These are phyloP conservation scores for Elaphurus davidianus DNA, from an alignment of 2,113 vertebrate species.

Conservation along the genomic window DNA sequence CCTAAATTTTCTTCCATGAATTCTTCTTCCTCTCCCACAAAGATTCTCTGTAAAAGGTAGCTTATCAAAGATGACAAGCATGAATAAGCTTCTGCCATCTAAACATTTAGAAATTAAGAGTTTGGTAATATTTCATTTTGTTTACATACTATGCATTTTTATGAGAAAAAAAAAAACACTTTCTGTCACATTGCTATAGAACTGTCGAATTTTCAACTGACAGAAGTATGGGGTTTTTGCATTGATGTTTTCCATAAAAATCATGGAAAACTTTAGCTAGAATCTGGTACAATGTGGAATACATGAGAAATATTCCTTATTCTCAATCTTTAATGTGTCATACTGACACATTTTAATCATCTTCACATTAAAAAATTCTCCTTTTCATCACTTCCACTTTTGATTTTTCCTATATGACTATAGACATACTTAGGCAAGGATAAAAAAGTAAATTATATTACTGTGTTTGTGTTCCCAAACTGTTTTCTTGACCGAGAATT, in stretches of 20 bases:
- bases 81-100: background rate
- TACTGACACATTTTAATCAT: background rate
- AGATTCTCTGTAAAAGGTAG: background rate
- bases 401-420: background rate
- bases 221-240: background rate
- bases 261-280: background rate
- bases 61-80: background rate
- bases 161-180: background rate
- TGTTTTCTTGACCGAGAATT: conserved; percentile 19
- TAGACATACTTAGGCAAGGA: background rate
- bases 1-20: background rate
- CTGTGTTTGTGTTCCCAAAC: background rate
- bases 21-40: background rate
- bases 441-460: background rate
- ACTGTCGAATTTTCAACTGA: background rate
- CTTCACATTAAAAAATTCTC: background rate
- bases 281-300: background rate
- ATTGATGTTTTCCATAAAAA: background rate
- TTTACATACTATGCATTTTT: background rate
- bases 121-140: background rate
- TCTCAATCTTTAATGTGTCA: background rate
- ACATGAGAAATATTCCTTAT: background rate
- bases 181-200: background rate
- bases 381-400: background rate
- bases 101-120: background rate